These are phyloP conservation scores for Plagiodera versicolora DNA, from an alignment of 2,888 invertebrate genomes.

Conservation along the genomic window DNA sequence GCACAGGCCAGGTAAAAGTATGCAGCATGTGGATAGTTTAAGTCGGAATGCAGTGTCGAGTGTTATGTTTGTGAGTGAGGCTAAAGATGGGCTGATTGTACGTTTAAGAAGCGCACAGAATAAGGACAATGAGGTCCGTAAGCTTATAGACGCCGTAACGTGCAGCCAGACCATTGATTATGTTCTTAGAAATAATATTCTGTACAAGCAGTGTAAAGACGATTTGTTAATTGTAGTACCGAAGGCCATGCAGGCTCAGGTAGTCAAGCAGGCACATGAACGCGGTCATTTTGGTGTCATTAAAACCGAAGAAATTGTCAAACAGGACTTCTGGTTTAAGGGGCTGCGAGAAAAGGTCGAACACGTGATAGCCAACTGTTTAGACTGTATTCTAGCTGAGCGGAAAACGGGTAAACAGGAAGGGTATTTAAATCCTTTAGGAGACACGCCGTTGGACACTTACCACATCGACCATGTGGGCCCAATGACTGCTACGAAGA, in stretches of 20 bases:
- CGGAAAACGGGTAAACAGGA: constrained; percentile 36
- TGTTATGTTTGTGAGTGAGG: too few species aligned
- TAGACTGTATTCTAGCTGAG: constrained; percentile 34
- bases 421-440: constrained; percentile 38
- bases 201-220: too few species aligned
- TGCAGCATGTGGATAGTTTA: too few species aligned
- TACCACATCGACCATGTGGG: constrained; percentile 45
- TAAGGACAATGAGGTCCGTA: too few species aligned
- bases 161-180: too few species aligned
- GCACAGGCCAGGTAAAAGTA: too few species aligned
- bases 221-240: constrained; percentile 39
- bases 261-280: constrained; percentile 46
- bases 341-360: constrained; percentile 32
- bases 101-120: too few species aligned
- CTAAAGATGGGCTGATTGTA: too few species aligned
- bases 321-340: constrained; percentile 31
- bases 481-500: constrained; percentile 40
- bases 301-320: constrained; percentile 30
- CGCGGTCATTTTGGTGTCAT: constrained; percentile 44
- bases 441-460: constrained; percentile 42
- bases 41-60: too few species aligned
- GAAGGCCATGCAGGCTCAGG: constrained; percentile 43
- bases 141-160: too few species aligned
- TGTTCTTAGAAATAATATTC: too few species aligned
- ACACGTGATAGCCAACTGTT: constrained; percentile 19